phyloP scores from a whole-genome alignment of 2,797 vertebrate genomes.

The Sebastes itinus region DNA sequence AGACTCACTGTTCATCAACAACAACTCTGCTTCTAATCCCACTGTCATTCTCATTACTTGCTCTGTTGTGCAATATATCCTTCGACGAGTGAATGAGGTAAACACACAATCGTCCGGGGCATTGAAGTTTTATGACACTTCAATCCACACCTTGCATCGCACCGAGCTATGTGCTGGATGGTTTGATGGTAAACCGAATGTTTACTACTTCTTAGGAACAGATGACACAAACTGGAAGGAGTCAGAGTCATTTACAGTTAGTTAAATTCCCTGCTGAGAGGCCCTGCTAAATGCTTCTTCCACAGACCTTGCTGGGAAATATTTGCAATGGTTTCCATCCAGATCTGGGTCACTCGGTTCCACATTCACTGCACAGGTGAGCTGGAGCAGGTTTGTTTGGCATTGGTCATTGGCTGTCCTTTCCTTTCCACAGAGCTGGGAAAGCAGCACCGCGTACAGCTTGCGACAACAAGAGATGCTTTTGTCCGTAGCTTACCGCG shows the following conservation, averaged over 20 bases:
- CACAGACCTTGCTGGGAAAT: constrained; percentile 80
- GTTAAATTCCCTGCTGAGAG: constrained; percentile 76
- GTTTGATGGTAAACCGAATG: constrained; percentile 64
- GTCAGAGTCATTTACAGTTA: constrained; percentile 80
- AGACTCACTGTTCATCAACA: constrained; percentile 58
- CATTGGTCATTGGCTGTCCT: constrained; percentile 77
- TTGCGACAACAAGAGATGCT: constrained; percentile 79
- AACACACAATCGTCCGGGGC: constrained; percentile 1
- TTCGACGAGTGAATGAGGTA: constrained; percentile 4
- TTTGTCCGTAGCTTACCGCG: constrained; percentile 69
- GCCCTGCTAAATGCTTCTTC: constrained; percentile 74
- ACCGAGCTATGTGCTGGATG: constrained; percentile 41
- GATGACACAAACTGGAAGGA: constrained; percentile 74
- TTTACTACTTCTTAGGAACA: constrained; percentile 77
- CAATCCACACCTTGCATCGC: constrained; percentile 37
- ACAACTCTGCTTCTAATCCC: constrained; percentile 43
- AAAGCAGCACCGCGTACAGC: constrained; percentile 77
- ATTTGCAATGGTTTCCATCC: constrained; percentile 84
- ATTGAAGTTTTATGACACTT: constrained; percentile 31
- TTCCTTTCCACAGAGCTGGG: constrained; percentile 79
- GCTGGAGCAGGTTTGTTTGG: constrained; percentile 83
- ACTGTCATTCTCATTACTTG: constrained; percentile 6
- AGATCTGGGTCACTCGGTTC: constrained; percentile 81
- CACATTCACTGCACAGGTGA: constrained; percentile 81
- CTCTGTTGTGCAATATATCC: constrained; percentile 16